Evolutionary conservation across 2,113 vertebrate genomes (phyloP).

Genomic region (Microcebus jonahi): DNA sequence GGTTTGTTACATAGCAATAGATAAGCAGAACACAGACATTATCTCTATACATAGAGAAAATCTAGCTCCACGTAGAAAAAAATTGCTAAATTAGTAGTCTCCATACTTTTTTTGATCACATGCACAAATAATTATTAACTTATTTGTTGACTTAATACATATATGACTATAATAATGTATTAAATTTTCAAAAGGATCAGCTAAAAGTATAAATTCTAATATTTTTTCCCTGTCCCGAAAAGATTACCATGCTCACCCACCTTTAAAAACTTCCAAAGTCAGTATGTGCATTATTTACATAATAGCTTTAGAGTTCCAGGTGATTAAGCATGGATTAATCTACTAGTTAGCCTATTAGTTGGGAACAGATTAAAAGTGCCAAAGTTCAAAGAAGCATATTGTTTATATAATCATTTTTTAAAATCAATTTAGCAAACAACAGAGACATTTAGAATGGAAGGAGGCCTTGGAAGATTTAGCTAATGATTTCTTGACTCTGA

Average conservation of each 20-base stretch:
- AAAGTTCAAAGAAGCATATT: not conserved
- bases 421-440: not conserved
- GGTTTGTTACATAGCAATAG: not conserved
- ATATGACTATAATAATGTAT: not conserved
- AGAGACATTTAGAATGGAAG: not conserved
- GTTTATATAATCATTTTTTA: not conserved
- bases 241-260: not conserved
- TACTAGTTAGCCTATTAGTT: not conserved
- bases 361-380: not conserved
- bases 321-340: not conserved
- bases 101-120: not conserved
- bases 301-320: not conserved
- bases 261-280: conserved; percentile 25
- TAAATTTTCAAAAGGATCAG: not conserved
- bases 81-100: not conserved
- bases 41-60: not conserved
- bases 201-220: conserved; percentile 48
- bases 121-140: not conserved
- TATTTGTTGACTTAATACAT: not conserved
- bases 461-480: not conserved
- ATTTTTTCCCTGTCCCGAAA: not conserved
- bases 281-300: not conserved
- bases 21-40: not conserved
- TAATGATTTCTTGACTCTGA: conserved; percentile 29
- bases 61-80: not conserved